These are phyloP conservation scores for Solenopsis fugax DNA, from an alignment of 1,140 invertebrate genomes.

Conservation along the genomic window DNA sequence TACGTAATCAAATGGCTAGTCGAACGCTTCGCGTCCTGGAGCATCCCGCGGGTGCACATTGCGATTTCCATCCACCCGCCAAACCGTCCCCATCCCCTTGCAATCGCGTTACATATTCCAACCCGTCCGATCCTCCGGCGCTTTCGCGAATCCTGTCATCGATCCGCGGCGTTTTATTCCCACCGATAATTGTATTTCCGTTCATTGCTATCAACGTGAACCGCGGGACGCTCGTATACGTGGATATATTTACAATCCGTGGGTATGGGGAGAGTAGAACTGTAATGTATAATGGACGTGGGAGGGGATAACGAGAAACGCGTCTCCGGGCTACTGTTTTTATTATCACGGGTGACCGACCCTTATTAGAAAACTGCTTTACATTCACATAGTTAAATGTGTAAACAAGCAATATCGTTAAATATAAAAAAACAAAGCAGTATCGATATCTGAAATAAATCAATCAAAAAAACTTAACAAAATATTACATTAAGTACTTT, in stretches of 20 bases:
- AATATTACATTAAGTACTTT: neutral
- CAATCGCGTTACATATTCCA: slow-evolving; percentile 76
- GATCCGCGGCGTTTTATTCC: slow-evolving; percentile 76
- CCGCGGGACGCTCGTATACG: slow-evolving; percentile 60
- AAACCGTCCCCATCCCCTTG: slow-evolving; percentile 34
- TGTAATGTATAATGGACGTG: slow-evolving; percentile 37
- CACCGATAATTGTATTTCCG: slow-evolving; percentile 79
- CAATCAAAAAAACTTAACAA: neutral
- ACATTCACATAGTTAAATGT: neutral
- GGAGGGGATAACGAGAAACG: slow-evolving; percentile 40
- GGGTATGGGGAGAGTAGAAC: slow-evolving; percentile 12
- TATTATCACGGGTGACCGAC: slow-evolving; percentile 37
- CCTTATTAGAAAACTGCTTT: slow-evolving; percentile 18
- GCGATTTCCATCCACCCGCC: slow-evolving; percentile 68
- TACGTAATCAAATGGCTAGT: slow-evolving; percentile 80
- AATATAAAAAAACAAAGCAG: neutral
- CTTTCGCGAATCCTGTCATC: slow-evolving; percentile 73
- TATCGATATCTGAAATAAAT: neutral
- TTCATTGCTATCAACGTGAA: slow-evolving; percentile 71
- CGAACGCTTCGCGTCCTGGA: slow-evolving; percentile 68
- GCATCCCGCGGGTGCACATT: slow-evolving; percentile 72
- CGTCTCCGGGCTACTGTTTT: slow-evolving; percentile 41
- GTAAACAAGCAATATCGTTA: neutral
- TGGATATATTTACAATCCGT: slow-evolving; percentile 72
- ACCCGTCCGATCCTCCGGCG: slow-evolving; percentile 69